Base-by-base conservation (phyloP, 2,888 invertebrate species). In the Sinelater perroti region DNA sequence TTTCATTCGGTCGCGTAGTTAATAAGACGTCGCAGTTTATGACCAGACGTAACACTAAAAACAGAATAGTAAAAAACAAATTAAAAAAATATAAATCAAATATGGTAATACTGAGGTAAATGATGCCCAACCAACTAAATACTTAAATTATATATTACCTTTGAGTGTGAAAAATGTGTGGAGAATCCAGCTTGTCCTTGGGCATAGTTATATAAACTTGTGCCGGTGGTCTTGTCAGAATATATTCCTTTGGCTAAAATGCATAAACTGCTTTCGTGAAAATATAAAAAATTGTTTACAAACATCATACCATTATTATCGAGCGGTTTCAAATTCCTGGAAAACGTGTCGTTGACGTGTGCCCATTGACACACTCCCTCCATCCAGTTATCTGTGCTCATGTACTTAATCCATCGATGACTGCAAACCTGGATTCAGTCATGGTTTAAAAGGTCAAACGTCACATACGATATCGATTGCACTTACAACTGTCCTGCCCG, bases 111-210 rank as follows among this genome's bases (percentile, higher is more conserved):
- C n/a, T n/a, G n/a, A n/a, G n/a, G n/a, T n/a, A n/a, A n/a, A n/a
- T n/a, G n/a, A n/a, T n/a, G n/a, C n/a, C n/a, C n/a, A n/a, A 30
- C n/a, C 3, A 30, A 30, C 33, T 33, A 33, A 33, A 30, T n/a
- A n/a, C n/a, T n/a, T n/a, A 30, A 3, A 30, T 30, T 10, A 11
- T 33, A 33, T 8, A 8, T 60, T 68, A 72, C 73, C 26, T 56
- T 52, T 33, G 74, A 71, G 1, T 76, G 76, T 0, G 81, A 76
- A 2, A 83, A 79, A 56, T 82, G 81, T 1, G 79, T 67, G 0
- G 84, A 81, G 63, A 82, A 79, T 1, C 85, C 85, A 0, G 79
- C 78, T 69, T 83, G 79, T 0, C 82, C 84, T 54, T 81, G 80
- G 0, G 81, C 82, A 63, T 81, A 83, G 65, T 76, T 79, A 62